Evolutionary conservation across 2,797 vertebrate genomes (phyloP), one percentile per base, ranked within the genome.

Genomic region (Silurus lanzhouensis): DNA sequence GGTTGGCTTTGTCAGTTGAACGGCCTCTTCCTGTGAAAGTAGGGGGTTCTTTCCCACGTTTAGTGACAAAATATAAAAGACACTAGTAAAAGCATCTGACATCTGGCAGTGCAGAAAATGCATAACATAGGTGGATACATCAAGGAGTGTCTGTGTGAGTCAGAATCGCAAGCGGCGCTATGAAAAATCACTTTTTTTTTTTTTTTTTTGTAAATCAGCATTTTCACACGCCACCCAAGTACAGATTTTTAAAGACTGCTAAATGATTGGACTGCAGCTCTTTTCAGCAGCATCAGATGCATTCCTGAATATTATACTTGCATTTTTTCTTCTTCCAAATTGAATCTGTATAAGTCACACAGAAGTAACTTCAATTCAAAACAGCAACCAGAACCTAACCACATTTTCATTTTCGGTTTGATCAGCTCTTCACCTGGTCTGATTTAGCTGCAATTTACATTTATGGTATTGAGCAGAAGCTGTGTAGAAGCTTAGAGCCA

Each of bases 11-110:
- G 31, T 63, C 76, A 44, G 76, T 79, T 79, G 31, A 79, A 63
- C 76, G 31, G 76, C 58, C 1, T 79, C 76, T 79, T 63, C 76
- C 31, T 79, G 58, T 79, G 58, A 63, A 79, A 79, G 58, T n/a
- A 61, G 58, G 31, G 44, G 58, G 19, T n/a, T 61, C 58, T 44
- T 63, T 63, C 58, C 19, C 76, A 46, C 20, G 58, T 14, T 79
- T n/a, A 46, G 76, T 61, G 31, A 46, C 20, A 79, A 38, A 22
- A 44, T 63, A 8, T 79, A 79, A 63, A 58, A 44, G 57, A 79
- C 31, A 8, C 31, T 15, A 6, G 1, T n/a, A 57, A 57, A 76
- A 58, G 8, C 52, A 38, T 38, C 25, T 17, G n/a, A 25, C 2
- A n/a, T 48, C 74, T 27, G n/a, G 25, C 52, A 5, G n/a, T 58